A percentile compares a stretch with the other conserved stretches of the same genome.
Evolutionary conservation across 2,113 vertebrate species (phyloP).

Genomic region (Albula goreensis): DNA sequence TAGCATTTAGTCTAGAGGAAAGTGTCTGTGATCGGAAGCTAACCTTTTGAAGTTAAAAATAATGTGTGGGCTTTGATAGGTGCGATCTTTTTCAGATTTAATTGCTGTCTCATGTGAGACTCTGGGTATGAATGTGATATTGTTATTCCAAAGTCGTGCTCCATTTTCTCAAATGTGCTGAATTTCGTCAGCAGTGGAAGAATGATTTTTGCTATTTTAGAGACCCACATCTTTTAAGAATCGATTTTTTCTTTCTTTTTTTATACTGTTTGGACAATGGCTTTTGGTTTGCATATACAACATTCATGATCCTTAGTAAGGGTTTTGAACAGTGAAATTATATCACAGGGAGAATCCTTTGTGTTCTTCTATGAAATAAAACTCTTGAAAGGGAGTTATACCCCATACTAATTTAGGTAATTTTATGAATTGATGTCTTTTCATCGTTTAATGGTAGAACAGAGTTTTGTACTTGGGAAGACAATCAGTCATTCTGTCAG

Average conservation of each 20-base stretch:
- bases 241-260: neutral
- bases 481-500: neutral
- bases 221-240: neutral
- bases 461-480: neutral
- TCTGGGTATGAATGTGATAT: conserved; percentile 19
- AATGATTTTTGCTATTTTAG: neutral
- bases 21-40: neutral
- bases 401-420: too few relatives aligned
- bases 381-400: neutral
- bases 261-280: neutral
- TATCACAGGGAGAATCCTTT: neutral
- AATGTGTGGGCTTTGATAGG: conserved; percentile 38
- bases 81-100: conserved; percentile 33
- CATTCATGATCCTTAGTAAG: neutral
- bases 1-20: neutral
- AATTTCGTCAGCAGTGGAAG: conserved; percentile 4
- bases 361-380: neutral
- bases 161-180: neutral
- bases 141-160: conserved; percentile 24
- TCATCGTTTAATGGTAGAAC: neutral
- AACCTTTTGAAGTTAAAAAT: conserved; percentile 39
- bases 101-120: conserved; percentile 19
- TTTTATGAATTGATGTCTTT: neutral
- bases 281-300: neutral
- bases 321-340: neutral